phyloP scores from a whole-genome alignment of 1,140 invertebrate genomes.

The Sipha flava region DNA sequence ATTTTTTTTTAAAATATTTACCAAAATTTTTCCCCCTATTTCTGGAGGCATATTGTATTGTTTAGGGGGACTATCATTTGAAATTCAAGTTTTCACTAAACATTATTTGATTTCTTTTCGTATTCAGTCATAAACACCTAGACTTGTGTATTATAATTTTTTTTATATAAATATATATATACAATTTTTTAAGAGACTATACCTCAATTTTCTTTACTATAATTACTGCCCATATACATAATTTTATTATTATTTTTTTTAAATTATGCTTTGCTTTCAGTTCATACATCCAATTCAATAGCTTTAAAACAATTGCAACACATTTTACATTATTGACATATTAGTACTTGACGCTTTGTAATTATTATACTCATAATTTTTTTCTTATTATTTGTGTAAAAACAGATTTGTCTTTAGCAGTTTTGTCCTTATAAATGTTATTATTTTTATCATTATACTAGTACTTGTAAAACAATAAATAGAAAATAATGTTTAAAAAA shows the following conservation, averaged over 20 bases:
- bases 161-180: conserved; percentile 7
- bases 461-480: conserved; percentile 24
- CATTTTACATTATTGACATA: conserved; percentile 18
- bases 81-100: conserved; percentile 19
- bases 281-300: conserved; percentile 15
- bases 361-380: conserved; percentile 23
- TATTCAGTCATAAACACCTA: conserved; percentile 29
- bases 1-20: conserved; percentile 17
- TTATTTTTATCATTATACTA: conserved; percentile 27
- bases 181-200: conserved; percentile 29
- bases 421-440: conserved; percentile 25
- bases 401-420: not conserved
- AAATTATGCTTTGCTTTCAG: conserved; percentile 2
- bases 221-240: conserved; percentile 25
- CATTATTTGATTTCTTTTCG: conserved; percentile 29
- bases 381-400: conserved; percentile 21
- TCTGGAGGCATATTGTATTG: conserved; percentile 32
- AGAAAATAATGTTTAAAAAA: conserved; percentile 12
- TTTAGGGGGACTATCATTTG: conserved; percentile 28
- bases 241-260: conserved; percentile 21
- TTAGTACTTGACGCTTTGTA: conserved; percentile 13
- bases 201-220: conserved; percentile 27
- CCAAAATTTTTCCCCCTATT: conserved; percentile 31
- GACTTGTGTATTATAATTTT: conserved; percentile 29
- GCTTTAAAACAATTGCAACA: conserved; percentile 21